Conservation (phyloP, 2,888 invertebrate species). For the Hipparchia sbordonii region DNA sequence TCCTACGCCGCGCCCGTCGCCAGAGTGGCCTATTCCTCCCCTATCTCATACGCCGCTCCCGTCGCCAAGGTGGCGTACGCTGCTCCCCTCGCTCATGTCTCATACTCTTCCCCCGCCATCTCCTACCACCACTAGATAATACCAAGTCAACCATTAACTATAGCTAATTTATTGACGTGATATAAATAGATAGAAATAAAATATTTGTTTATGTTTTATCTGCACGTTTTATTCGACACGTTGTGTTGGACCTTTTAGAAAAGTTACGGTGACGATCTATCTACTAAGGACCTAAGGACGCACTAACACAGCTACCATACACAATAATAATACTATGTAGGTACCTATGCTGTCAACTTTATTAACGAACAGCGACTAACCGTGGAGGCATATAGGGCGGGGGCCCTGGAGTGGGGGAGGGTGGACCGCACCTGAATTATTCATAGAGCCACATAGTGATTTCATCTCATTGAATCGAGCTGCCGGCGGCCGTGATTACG, state of each 20-base stretch:
- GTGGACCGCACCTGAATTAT: slow-evolving; percentile 76
- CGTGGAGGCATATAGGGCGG: slow-evolving; percentile 32
- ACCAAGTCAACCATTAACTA: slow-evolving; percentile 36
- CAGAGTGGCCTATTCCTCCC: slow-evolving; percentile 52
- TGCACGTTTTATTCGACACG: slow-evolving; percentile 5
- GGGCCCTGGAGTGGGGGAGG: slow-evolving; percentile 44
- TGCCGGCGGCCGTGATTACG: slow-evolving; percentile 77
- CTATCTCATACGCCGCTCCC: slow-evolving; percentile 48
- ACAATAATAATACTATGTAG: slow-evolving; percentile 16
- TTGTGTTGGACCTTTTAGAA: not conserved
- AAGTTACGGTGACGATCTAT: too few species aligned
- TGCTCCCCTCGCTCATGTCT: slow-evolving; percentile 55
- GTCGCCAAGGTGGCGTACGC: slow-evolving; percentile 49
- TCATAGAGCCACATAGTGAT: slow-evolving; percentile 81
- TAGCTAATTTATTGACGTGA: slow-evolving; percentile 44
- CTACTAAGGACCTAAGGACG: not conserved
- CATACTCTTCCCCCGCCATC: slow-evolving; percentile 66
- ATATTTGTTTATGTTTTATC: slow-evolving; percentile 51
- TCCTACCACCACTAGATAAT: slow-evolving; percentile 68
- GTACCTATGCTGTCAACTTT: slow-evolving; percentile 52
- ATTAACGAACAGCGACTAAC: slow-evolving; percentile 43
- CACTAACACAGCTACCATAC: slow-evolving; percentile 20
- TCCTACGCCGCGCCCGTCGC: slow-evolving; percentile 51
- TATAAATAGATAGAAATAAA: slow-evolving; percentile 50
- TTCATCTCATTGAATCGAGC: slow-evolving; percentile 81